Percentiles rank a stretch among this genome's conserved stretches.
These are phyloP conservation scores for Ectropis crepuscularia DNA, from an alignment of 2,888 invertebrate species.

Conservation along the genomic window DNA sequence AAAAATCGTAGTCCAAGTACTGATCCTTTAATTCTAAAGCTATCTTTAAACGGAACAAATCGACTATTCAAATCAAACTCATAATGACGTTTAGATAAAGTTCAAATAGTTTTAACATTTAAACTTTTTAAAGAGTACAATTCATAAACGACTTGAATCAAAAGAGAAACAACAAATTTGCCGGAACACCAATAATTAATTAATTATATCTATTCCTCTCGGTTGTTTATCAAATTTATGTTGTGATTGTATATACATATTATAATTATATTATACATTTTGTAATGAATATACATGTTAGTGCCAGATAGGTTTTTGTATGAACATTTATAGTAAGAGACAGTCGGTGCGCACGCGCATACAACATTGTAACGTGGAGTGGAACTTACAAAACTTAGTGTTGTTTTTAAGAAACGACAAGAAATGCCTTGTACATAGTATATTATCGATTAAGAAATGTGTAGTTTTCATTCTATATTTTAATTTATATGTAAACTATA, in stretches of 20 bases:
- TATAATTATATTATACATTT: slow-evolving; percentile 79
- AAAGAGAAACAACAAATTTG: slow-evolving; percentile 52
- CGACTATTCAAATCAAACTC: slow-evolving; percentile 41
- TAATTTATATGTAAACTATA: slow-evolving; percentile 82
- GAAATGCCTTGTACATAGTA: slow-evolving; percentile 82
- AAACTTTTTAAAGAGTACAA: slow-evolving; percentile 62
- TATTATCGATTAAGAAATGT: slow-evolving; percentile 70
- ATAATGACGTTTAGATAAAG: slow-evolving; percentile 44
- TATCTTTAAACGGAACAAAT: slow-evolving; percentile 40
- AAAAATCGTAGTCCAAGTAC: slow-evolving; percentile 17
- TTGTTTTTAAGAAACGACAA: slow-evolving; percentile 52
- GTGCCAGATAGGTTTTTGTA: slow-evolving; percentile 83
- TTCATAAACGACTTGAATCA: slow-evolving; percentile 48
- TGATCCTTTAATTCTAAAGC: slow-evolving; percentile 26
- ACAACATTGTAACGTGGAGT: slow-evolving; percentile 9
- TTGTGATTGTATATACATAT: slow-evolving; percentile 83
- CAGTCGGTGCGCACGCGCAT: background rate
- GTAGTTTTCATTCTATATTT: slow-evolving; percentile 82
- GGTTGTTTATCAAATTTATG: slow-evolving; percentile 83
- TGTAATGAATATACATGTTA: slow-evolving; percentile 83
- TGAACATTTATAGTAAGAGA: slow-evolving; percentile 71
- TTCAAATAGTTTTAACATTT: slow-evolving; percentile 64
- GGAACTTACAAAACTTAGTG: slow-evolving; percentile 19
- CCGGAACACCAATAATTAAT: slow-evolving; percentile 66
- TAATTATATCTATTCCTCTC: slow-evolving; percentile 64